Evolutionary conservation across 2,888 invertebrate genomes (phyloP), one percentile per base, ranked within the genome.

Genomic region (Rhamphomyia laevipes): DNA sequence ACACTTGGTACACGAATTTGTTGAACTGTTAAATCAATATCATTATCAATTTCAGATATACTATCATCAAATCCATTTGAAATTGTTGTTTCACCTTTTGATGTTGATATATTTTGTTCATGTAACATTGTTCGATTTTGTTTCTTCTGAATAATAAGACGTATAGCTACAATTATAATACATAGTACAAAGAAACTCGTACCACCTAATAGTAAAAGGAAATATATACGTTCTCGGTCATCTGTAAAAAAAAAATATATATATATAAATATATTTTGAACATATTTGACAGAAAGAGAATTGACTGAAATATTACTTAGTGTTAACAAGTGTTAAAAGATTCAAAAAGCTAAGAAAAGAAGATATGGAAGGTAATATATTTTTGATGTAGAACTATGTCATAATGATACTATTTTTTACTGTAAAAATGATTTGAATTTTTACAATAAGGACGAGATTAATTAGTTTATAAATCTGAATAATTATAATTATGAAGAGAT

Each of bases 1-100:
- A 69, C 67, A 53, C 67, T 68, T 48, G 75, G 75, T 49, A 77
- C 71, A 31, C 74, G 77, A 44, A 77, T 72, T 27, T 80, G 74
- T 4, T 61, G 61, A 15, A 77, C 75, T 51, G 80, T 77, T 48
- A 83, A 71, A 65, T 81, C 82, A 57, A 82, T 82, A 64, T 84
- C 82, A 17, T 79, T 82, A 63, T 84, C 84, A 54, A 84, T 80
- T 72, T 90, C 90, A 58, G 88, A 88, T 71, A 90, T 86, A 65
- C 87, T 87, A 71, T 90, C 90, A 51, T 69, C 67, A 70, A 89
- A 89, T 45, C 86, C 87, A 64, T 86, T 85, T 7, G 87, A 86
- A 48, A 87, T 76, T 51, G 85, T 79, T 41, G 86, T 85, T 53
- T 45, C 53, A 48, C 81, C 80, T 46, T 84, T 80, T 46, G 80